Percentiles rank a stretch among this genome's conserved stretches.
Conservation (phyloP, 2,888 invertebrate genomes). For the Theretra japonica region DNA sequence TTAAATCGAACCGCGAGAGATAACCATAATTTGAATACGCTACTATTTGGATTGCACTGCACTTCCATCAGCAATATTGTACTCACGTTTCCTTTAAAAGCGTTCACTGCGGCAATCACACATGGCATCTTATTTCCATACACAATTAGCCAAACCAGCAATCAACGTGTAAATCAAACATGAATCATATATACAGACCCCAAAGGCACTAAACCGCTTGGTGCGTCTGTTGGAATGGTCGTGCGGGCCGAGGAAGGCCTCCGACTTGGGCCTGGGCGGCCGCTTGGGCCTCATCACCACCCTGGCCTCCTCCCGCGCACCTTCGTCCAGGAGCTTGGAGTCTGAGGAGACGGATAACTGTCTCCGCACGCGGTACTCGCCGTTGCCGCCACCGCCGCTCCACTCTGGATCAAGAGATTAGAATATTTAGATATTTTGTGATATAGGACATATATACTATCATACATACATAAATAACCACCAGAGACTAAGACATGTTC, state of each 20-base stretch:
- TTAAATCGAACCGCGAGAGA: no score
- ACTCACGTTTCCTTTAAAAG: no score
- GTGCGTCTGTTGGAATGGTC: conserved; percentile 91
- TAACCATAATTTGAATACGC: no score
- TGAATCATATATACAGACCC: conserved; percentile 86
- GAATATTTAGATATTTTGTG: background rate
- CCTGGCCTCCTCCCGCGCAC: conserved; percentile 94
- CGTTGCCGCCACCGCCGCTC: conserved; percentile 87
- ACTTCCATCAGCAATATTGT: no score
- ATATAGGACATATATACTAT: background rate
- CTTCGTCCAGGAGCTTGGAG: conserved; percentile 95
- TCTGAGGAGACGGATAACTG: conserved; percentile 96
- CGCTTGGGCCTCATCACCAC: conserved; percentile 95
- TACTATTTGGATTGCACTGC: no score
- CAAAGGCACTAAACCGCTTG: conserved; percentile 98
- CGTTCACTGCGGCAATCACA: no score
- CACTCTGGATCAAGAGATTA: conserved; percentile 86
- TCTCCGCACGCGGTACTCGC: conserved; percentile 93
- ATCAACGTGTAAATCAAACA: background rate
- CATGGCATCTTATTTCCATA: no score
- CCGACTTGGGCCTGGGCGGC: conserved; percentile 97
- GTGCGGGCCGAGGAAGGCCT: conserved; percentile 93
- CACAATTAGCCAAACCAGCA: no score
- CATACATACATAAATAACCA: no score
- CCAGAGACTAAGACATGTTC: no score